Base-by-base conservation (phyloP, 1,140 invertebrate species). In the Atta texana region DNA sequence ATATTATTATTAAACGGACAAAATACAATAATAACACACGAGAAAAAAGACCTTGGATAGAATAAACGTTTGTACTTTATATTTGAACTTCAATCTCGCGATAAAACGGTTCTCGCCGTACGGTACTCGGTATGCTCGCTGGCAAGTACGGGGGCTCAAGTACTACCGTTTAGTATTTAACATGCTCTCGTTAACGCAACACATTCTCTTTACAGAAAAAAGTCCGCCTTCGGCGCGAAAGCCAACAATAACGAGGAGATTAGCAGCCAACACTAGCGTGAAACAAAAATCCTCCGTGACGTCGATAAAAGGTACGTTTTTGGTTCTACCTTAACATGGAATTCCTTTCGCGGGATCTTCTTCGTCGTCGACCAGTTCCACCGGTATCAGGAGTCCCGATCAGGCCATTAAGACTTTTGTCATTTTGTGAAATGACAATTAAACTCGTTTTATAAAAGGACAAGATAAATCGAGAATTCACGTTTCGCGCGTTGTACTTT, bases 201-300 rank as follows among this genome's bases (percentile, higher is more conserved):
- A 51, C 72, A 85, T 89, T 90, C 57, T 90, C 57, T 87, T 92
- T 91, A 24, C 89, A 94, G 93, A 94, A 61, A 94, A 94, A 87
- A 94, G 92, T 53, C 93, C 92, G 49, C 90, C 92, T 24, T 88
- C 88, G 28, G 89, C 90, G 55, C 89, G 93, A 78, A 93, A 93
- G 71, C 87, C 91, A 16, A 57, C 92, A 61, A 89, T 91, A 78
- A 88, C 90, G 1, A 90, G 91, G 71, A 89, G 92, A 87, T 85
- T 87, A 71, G 57, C 87, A 39, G 66, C 85, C 63, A 92, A 86
- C 61, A 66, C 86, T 12, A 61, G 66, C 4, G 49, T 69, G 21
- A 92, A 92, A 59, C 89, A 91, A 10, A 90, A 89, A 51, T 63
- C 86, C 61, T 66, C 76, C 57, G 76, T 82, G 39, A 59, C 76